phyloP scores from a whole-genome alignment of 1,140 invertebrate genomes.

The Eubasilissa regina region DNA sequence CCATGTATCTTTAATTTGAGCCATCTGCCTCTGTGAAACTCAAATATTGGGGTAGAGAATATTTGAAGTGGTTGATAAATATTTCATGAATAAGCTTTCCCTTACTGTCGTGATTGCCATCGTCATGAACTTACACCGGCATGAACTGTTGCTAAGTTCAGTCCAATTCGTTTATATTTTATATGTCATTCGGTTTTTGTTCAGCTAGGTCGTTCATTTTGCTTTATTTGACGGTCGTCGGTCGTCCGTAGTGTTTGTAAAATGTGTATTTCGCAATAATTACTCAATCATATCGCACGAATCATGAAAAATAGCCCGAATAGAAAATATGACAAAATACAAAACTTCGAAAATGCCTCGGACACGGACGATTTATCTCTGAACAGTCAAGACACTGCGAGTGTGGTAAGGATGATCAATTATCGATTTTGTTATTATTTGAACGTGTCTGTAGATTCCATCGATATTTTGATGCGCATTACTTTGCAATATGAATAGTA shows the following conservation, averaged over 20 bases:
- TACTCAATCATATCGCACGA: conserved; percentile 16
- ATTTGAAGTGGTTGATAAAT: background rate
- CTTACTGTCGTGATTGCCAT: background rate
- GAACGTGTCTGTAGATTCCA: conserved; percentile 2
- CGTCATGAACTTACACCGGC: background rate
- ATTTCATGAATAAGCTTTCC: conserved; percentile 8
- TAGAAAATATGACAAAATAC: conserved; percentile 71
- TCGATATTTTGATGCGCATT: conserved; percentile 3
- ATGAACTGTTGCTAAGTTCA: conserved; percentile 17
- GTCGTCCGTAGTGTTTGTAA: conserved; percentile 33
- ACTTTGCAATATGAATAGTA: background rate
- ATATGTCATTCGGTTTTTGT: conserved; percentile 47
- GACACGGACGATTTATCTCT: conserved; percentile 70
- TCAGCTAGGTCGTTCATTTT: conserved; percentile 16
- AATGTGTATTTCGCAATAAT: conserved; percentile 44
- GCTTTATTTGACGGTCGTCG: conserved; percentile 25
- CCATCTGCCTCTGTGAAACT: no score
- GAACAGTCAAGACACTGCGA: conserved; percentile 71
- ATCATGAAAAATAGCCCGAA: conserved; percentile 71
- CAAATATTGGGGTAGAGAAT: conserved; percentile 20
- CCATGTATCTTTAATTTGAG: no score
- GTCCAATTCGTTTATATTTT: background rate
- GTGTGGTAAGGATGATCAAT: conserved; percentile 67
- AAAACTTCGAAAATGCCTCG: conserved; percentile 67
- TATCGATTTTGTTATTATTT: conserved; percentile 70